Evolutionary conservation across 92 coral and sea anemone species (phyloP).

Genomic region (Pocillopora meandrina): DNA sequence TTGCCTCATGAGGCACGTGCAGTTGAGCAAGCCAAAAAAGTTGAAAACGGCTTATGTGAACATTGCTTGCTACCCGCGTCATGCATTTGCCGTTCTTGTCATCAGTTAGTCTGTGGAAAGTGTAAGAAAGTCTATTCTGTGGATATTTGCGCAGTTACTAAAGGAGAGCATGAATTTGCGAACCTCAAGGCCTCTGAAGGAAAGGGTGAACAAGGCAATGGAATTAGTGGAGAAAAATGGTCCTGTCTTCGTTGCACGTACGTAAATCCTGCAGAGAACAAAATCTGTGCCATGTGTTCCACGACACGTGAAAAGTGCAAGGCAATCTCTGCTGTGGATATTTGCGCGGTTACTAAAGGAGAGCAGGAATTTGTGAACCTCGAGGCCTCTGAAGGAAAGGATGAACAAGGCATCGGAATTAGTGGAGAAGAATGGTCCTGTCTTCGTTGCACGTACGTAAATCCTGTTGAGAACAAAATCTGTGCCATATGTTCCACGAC

Average conservation of each 20-base stretch:
- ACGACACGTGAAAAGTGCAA: slow-evolving; percentile 32
- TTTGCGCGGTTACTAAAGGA: slow-evolving; percentile 36
- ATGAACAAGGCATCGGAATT: not conserved
- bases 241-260: slow-evolving; percentile 64
- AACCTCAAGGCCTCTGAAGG: not conserved
- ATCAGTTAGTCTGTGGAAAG: not conserved
- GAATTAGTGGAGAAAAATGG: slow-evolving; percentile 30
- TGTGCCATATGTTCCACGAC: slow-evolving; percentile 63
- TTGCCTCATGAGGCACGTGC: not conserved
- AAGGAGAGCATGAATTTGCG: slow-evolving; percentile 33
- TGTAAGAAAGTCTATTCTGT: slow-evolving; percentile 6
- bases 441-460: slow-evolving; percentile 59
- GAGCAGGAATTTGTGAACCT: slow-evolving; percentile 17
- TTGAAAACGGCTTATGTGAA: not conserved
- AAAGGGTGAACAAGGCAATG: not conserved
- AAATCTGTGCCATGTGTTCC: slow-evolving; percentile 63
- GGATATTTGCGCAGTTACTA: slow-evolving; percentile 37
- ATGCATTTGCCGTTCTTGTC: slow-evolving; percentile 39
- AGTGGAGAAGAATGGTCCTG: slow-evolving; percentile 49
- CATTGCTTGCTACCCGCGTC: slow-evolving; percentile 14
- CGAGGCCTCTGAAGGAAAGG: not conserved
- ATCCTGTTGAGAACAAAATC: slow-evolving; percentile 45
- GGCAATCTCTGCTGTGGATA: not conserved
- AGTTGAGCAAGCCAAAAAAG: not conserved
- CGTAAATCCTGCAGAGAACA: slow-evolving; percentile 43